phyloP scores from a whole-genome alignment of 2,888 invertebrate species.

The Phasia obesa region DNA sequence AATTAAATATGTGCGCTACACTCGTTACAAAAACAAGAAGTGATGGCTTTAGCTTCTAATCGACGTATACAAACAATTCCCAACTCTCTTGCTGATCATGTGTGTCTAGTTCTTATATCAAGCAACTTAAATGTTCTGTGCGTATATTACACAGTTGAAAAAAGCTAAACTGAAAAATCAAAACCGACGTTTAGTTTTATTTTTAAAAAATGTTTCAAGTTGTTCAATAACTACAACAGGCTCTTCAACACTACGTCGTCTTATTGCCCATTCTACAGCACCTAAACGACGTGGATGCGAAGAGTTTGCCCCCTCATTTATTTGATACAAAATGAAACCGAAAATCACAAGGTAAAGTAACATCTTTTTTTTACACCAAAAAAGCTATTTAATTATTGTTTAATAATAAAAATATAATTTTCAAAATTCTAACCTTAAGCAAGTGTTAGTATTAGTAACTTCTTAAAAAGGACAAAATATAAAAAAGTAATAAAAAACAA shows the following conservation, averaged over 20 bases:
- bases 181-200: constrained; percentile 57
- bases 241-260: constrained; percentile 71
- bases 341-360: constrained; percentile 70
- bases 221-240: constrained; percentile 65
- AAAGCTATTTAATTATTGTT: constrained; percentile 41
- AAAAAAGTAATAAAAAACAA: constrained; percentile 46
- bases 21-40: constrained; percentile 50
- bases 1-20: constrained; percentile 58
- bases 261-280: constrained; percentile 61
- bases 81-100: constrained; percentile 67
- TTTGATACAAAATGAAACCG: constrained; percentile 54
- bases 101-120: constrained; percentile 65
- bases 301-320: constrained; percentile 63
- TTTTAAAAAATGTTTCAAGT: constrained; percentile 39
- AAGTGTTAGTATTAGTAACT: constrained; percentile 63
- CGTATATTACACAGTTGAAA: constrained; percentile 32
- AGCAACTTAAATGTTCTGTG: constrained; percentile 47
- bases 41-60: constrained; percentile 70
- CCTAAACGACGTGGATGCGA: constrained; percentile 70
- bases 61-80: constrained; percentile 55
- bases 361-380: constrained; percentile 54
- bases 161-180: constrained; percentile 51
- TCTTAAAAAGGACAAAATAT: constrained; percentile 48
- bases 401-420: constrained; percentile 42
- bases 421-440: constrained; percentile 57